Evolutionary conservation across 2,888 invertebrate genomes (phyloP), one percentile per base, ranked within the genome.

Genomic region (Boloria euphrosyne): DNA sequence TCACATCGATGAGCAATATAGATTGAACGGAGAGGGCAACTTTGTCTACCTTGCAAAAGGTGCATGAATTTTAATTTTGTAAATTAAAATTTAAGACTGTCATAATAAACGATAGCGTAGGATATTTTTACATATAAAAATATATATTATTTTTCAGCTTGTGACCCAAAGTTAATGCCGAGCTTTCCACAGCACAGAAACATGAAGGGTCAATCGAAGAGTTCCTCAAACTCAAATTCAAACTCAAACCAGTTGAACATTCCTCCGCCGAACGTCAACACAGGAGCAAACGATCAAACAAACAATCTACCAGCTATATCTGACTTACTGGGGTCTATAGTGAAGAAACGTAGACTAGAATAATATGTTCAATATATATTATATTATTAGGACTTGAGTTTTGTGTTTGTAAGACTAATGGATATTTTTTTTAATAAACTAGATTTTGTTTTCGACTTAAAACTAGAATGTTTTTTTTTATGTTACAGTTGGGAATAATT

Each of bases 101-200:
- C n/a, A n/a, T n/a, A n/a, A n/a, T n/a, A n/a, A n/a, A n/a, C n/a
- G n/a, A n/a, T n/a, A n/a, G n/a, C n/a, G n/a, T n/a, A n/a, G n/a
- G n/a, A n/a, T n/a, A n/a, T n/a, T n/a, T n/a, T n/a, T n/a, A n/a
- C n/a, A n/a, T n/a, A n/a, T 22, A 58, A 44, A 14, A 38, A 14
- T 52, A 43, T 0, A 22, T 13, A 13, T 55, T 80, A 77, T 79
- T 69, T 93, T 93, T 10, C 86, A 98, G 98, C 99, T 0, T 98
- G 98, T 86, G 98, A 98, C 84, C 98, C 98, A 2, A 97, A 98
- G 79, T 89, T 99, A 81, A 99, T 99, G 99, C 99, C 99, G 1
- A 97, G 98, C 74, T 99, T 98, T 84, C 99, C 99, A 0, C 98
- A 99, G 81, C 98, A 98, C 82, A 94, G 98, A 75, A 97, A 98